These are phyloP conservation scores for Amitus sp. DNA, from an alignment of 2,888 invertebrate genomes.

Conservation along the genomic window DNA sequence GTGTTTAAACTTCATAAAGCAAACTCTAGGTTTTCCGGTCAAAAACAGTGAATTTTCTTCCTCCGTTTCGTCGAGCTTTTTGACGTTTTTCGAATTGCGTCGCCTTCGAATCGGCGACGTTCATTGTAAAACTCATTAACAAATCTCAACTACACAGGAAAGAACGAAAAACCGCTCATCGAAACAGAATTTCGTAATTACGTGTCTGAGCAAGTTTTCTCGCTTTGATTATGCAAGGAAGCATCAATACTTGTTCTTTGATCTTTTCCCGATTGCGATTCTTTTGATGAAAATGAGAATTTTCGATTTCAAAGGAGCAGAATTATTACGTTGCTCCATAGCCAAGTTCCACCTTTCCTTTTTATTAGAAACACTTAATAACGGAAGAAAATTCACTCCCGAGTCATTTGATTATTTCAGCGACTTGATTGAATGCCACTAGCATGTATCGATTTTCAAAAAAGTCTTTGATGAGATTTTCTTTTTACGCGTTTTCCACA, in stretches of 20 bases:
- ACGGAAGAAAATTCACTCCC: background rate
- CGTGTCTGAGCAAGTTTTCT: no score
- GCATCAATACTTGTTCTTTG: conserved; percentile 8
- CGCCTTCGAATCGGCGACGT: no score
- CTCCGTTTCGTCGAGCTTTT: no score
- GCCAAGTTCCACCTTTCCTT: conserved; percentile 1
- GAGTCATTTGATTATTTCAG: background rate
- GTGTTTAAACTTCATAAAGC: conserved; percentile 2
- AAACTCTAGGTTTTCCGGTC: background rate
- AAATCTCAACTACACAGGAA: no score
- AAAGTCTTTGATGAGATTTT: background rate
- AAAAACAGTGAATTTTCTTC: no score
- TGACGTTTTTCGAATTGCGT: no score
- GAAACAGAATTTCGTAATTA: no score
- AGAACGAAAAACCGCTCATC: no score
- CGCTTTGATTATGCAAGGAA: no score
- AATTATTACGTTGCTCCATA: conserved; percentile 8
- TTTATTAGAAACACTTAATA: conserved; percentile 2
- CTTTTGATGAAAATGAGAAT: conserved; percentile 5
- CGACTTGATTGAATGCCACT: background rate
- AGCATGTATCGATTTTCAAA: background rate
- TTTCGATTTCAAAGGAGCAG: background rate
- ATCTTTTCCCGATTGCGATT: background rate
- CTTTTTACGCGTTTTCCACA: background rate
- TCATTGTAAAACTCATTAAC: no score